Conservation (phyloP, 2,113 vertebrate species). For the Empidonax alnorum region DNA sequence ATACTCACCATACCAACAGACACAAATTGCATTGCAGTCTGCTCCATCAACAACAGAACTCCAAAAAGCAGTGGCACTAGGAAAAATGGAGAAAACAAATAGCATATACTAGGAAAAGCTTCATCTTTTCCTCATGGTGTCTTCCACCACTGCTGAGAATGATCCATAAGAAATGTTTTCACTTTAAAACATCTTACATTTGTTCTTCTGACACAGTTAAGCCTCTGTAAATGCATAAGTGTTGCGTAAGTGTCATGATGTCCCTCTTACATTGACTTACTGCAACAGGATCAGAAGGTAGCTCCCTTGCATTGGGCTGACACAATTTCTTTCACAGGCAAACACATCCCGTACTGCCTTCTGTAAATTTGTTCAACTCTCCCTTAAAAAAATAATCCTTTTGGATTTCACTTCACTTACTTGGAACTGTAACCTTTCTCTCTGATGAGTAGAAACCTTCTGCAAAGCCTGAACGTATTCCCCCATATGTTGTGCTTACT, state of each 20-base stretch:
- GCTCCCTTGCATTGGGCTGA: not conserved
- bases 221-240: not conserved
- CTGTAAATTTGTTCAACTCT: not conserved
- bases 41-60: not conserved
- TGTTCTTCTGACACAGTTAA: not conserved
- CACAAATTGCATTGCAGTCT: not conserved
- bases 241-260: not conserved
- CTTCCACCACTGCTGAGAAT: not conserved
- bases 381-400: not conserved
- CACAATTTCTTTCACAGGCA: not conserved
- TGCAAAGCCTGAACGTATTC: not conserved
- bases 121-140: not conserved
- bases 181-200: not conserved
- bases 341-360: not conserved
- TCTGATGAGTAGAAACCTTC: not conserved
- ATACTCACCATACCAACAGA: not conserved
- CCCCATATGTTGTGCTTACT: fast-evolving
- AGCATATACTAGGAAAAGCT: not conserved
- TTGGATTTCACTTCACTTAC: not conserved
- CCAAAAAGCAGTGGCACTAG: not conserved
- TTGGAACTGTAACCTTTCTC: not conserved
- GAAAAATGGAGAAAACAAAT: not conserved
- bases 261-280: fast-evolving
- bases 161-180: not conserved
- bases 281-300: not conserved